phyloP scores from a whole-genome alignment of 2,797 vertebrate genomes.

The Sebastolobus altivelis region DNA sequence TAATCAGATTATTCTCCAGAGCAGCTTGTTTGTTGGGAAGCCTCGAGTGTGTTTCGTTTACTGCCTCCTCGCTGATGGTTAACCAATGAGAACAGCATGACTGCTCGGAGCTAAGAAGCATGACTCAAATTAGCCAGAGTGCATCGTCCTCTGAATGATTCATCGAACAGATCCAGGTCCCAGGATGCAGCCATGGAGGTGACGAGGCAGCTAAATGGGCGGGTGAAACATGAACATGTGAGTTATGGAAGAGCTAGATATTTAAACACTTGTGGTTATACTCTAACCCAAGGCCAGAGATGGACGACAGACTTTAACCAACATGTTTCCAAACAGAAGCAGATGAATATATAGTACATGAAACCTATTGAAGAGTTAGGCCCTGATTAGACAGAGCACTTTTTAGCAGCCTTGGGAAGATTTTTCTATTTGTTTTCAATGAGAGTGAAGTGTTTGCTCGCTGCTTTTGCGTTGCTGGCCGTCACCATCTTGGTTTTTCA shows the following conservation, averaged over 20 bases:
- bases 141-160: conserved; percentile 56
- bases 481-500: too few relatives aligned
- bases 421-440: too few relatives aligned
- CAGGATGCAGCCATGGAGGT: not conserved
- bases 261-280: not conserved
- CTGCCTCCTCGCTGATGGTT: conserved; percentile 44
- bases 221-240: not conserved
- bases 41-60: not conserved
- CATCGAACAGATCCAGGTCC: conserved; percentile 39
- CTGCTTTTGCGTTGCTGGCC: too few relatives aligned
- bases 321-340: not conserved
- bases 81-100: conserved; percentile 57
- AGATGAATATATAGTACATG: too few relatives aligned
- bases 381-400: too few relatives aligned
- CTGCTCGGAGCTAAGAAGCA: conserved; percentile 38
- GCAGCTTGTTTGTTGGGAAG: conserved; percentile 36
- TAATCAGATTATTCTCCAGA: conserved; percentile 44
- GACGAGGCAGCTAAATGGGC: not conserved
- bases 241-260: not conserved
- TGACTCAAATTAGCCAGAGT: conserved; percentile 61
- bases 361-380: too few relatives aligned
- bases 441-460: too few relatives aligned
- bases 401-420: too few relatives aligned
- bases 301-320: not conserved
- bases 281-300: too few relatives aligned